A percentile compares a stretch with the other conserved stretches of the same genome.
Evolutionary conservation across 2,113 vertebrate species (phyloP).

Genomic region (Plestiodon gilberti): DNA sequence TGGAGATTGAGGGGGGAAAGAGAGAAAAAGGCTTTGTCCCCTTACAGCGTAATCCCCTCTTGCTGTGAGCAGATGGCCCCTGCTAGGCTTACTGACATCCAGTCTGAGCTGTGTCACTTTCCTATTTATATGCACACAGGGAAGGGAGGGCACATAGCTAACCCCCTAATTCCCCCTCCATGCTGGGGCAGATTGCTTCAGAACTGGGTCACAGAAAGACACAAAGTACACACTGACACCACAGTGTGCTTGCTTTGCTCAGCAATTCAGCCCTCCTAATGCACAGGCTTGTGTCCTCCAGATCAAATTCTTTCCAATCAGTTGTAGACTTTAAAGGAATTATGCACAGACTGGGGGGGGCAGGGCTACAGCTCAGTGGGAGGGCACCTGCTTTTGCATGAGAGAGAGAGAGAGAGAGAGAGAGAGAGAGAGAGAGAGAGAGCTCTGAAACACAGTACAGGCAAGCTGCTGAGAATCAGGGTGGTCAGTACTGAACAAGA

Average conservation of each 20-base stretch:
- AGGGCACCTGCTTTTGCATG: no score
- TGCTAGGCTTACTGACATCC: not conserved
- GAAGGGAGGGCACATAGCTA: not conserved
- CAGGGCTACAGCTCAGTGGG: no score
- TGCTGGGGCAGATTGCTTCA: not conserved
- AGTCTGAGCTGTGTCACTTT: not conserved
- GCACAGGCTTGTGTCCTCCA: not conserved
- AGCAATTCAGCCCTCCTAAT: not conserved
- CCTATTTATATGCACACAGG: not conserved
- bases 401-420: no score
- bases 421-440: no score
- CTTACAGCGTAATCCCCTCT: not conserved
- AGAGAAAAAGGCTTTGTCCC: not conserved
- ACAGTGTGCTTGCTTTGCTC: not conserved
- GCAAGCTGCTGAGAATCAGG: no score
- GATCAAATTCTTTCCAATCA: not conserved
- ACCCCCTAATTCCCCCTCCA: not conserved
- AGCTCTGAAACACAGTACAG: no score
- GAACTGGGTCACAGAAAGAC: slow-evolving; percentile 1
- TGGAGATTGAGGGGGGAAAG: no score
- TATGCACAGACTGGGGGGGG: not conserved
- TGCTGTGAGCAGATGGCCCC: slow-evolving; percentile 10
- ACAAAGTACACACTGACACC: not conserved
- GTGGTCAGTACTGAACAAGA: no score
- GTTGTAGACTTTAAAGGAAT: not conserved